Conservation (phyloP, 2,113 vertebrate species). For the Embiotoca jacksoni region DNA sequence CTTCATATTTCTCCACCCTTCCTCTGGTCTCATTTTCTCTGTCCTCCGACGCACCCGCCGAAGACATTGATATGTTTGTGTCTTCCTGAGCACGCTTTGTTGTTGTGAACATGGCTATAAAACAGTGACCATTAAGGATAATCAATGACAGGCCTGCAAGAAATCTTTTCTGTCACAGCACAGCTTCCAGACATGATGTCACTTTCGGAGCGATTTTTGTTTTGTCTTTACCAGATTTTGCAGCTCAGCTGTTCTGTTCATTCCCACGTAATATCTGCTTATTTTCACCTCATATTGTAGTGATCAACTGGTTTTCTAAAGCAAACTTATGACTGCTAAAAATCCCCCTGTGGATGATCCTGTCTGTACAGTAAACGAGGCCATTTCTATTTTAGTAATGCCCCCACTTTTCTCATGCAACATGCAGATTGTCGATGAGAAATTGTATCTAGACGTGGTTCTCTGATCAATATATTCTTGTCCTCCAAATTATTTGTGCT, state of each 20-base stretch:
- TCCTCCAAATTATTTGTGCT: slow-evolving; percentile 22
- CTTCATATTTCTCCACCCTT: background rate
- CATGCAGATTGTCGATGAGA: slow-evolving; percentile 40
- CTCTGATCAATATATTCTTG: slow-evolving; percentile 39
- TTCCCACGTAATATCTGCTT: slow-evolving; percentile 4
- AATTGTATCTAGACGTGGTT: slow-evolving; percentile 27
- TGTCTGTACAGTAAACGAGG: slow-evolving; percentile 49
- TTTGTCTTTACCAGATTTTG: slow-evolving; percentile 8
- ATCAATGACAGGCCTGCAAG: slow-evolving; percentile 41
- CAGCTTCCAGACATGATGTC: slow-evolving; percentile 6
- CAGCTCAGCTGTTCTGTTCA: background rate
- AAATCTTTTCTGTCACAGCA: background rate
- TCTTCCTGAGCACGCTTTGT: slow-evolving; percentile 24
- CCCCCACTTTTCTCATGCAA: slow-evolving; percentile 40
- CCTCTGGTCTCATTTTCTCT: slow-evolving; percentile 18
- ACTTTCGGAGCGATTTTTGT: background rate
- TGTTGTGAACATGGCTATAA: slow-evolving; percentile 43
- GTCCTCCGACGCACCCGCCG: background rate
- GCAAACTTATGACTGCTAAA: slow-evolving; percentile 8
- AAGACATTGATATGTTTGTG: slow-evolving; percentile 39
- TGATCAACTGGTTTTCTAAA: slow-evolving; percentile 18
- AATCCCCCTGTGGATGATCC: slow-evolving; percentile 2
- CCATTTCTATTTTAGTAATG: slow-evolving; percentile 61
- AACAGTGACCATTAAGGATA: slow-evolving; percentile 37
- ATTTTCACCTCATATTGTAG: slow-evolving; percentile 22